These are phyloP conservation scores for Leptinotarsa rubiginosa DNA, from an alignment of 2,888 invertebrate genomes.

Conservation along the genomic window DNA sequence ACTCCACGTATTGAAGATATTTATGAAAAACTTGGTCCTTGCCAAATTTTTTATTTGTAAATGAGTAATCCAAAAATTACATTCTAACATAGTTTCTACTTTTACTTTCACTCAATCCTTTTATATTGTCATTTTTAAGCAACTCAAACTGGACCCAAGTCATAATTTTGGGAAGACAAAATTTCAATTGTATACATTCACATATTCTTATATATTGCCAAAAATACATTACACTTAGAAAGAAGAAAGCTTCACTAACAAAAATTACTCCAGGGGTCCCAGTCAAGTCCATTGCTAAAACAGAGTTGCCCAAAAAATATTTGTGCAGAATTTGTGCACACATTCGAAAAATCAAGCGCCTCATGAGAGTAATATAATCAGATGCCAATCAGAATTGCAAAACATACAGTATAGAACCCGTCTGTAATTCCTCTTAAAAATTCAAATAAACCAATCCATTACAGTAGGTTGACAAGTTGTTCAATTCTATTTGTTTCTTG, in stretches of 20 bases:
- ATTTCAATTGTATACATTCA: slow-evolving; percentile 41
- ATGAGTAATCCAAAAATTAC: slow-evolving; percentile 39
- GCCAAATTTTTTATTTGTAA: slow-evolving; percentile 41
- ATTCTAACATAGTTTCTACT: slow-evolving; percentile 42
- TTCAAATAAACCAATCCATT: too few species aligned
- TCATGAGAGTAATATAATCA: slow-evolving; percentile 13
- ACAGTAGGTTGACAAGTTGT: too few species aligned
- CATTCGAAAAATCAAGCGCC: slow-evolving; percentile 39
- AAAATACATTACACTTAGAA: slow-evolving; percentile 50
- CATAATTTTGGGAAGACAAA: slow-evolving; percentile 52
- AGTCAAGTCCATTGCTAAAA: slow-evolving; percentile 47
- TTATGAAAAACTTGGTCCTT: not conserved
- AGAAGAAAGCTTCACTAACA: slow-evolving; percentile 44
- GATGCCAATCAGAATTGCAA: not conserved
- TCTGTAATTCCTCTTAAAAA: too few species aligned
- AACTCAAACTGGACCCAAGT: slow-evolving; percentile 51
- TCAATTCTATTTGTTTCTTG: too few species aligned
- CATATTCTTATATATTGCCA: slow-evolving; percentile 43
- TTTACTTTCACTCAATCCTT: slow-evolving; percentile 47
- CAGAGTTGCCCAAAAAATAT: slow-evolving; percentile 46
- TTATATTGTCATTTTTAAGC: slow-evolving; percentile 54
- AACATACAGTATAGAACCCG: not conserved
- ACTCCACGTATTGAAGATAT: slow-evolving; percentile 8
- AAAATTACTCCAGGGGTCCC: slow-evolving; percentile 52
- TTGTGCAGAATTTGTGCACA: slow-evolving; percentile 47